Base-by-base conservation (phyloP, 2,888 invertebrate species). In the Vandiemenella viatica region DNA sequence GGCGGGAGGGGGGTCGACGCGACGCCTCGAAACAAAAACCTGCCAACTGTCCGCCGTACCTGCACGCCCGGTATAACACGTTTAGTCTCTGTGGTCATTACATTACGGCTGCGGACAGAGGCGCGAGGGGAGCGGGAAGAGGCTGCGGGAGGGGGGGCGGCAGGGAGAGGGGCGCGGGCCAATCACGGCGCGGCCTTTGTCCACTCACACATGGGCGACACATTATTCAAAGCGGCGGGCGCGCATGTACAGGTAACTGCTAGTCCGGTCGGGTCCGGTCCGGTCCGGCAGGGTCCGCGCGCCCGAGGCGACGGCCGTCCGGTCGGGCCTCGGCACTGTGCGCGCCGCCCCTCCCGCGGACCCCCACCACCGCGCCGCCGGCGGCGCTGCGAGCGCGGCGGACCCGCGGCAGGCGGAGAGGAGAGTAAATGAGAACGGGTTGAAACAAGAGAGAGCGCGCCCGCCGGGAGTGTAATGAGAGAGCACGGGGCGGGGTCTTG, bases 361-460 rank as follows among this genome's bases (percentile, higher is more conserved):
- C 10, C 32, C 13, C n/a, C 13, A 13, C 13, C 32, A n/a, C 32
- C n/a, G 32, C 32, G 32, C 32, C n/a, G 32, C 32, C 10, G 13
- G 13, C n/a, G n/a, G n/a, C 10, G n/a, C n/a, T 32, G 32, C n/a
- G 32, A 32, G n/a, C 32, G 32, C 13, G n/a, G 32, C 32, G 32
- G 3, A 32, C 13, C 32, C 32, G 32, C 32, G 5, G 10, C 32
- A 10, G 10, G 13, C 32, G 13, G 13, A 13, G 13, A 10, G 13
- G 32, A 10, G 32, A n/a, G 32, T 32, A 32, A 32, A 13, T 32
- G 32, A 32, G 40, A 43, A 48, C 23, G 49, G 49, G 46, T 49
- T 41, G 46, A 52, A 50, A 50, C 50, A 48, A 37, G 17, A 46
- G 50, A 50, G 43, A 45, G n/a, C 10, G 32, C 10, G 32, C 10